Evolutionary conservation across 2,113 vertebrate genomes (phyloP), one percentile per base, ranked within the genome.

Genomic region (Myrmecophaga tridactyla): DNA sequence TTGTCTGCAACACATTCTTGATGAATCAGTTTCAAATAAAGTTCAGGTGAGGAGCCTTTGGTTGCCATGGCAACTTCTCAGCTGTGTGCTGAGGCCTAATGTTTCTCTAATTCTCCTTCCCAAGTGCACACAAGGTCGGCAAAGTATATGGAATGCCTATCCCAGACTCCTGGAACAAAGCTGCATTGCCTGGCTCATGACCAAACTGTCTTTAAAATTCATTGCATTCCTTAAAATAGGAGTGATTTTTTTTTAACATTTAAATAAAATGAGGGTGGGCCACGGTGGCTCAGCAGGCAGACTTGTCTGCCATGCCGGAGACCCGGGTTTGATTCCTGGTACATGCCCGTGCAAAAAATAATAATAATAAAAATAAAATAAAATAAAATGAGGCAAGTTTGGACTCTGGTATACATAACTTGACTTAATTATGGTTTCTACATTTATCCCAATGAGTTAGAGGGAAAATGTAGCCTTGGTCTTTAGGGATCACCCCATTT

Each of bases 21-120:
- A 86, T 78, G 43, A 92, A 83, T 94, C 88, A 86, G 85, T 69
- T 72, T 91, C 86, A 75, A 83, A 80, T 36, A 70, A 77, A 94
- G 73, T 89, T 46, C 93, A 95, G 95, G 94, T 96, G 95, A 94
- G 21, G 69, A 90, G 93, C 56, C 82, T 94, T 58, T 48, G 56
- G 96, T 97, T 97, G 93, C 95, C 93, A 97, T 96, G 95, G 96
- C 21, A 62, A 97, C 83, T 60, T 63, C 96, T 96, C 92, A 56
- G 91, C 89, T 89, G 91, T 60, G 39, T 41, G 95, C 92, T 88
- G 85, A 39, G 0, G 20, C 86, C 83, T 60, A 48, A n/a, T 0
- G 11, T 3, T 1, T 39, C 82, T 90, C 89, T 80, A 23, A 89
- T 94, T 92, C 83, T 89, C 86, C 81, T 65, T 23, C 65, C 39